These are phyloP conservation scores for Drosophila navojoa DNA, from an alignment of 1,140 invertebrate genomes.

Conservation along the genomic window DNA sequence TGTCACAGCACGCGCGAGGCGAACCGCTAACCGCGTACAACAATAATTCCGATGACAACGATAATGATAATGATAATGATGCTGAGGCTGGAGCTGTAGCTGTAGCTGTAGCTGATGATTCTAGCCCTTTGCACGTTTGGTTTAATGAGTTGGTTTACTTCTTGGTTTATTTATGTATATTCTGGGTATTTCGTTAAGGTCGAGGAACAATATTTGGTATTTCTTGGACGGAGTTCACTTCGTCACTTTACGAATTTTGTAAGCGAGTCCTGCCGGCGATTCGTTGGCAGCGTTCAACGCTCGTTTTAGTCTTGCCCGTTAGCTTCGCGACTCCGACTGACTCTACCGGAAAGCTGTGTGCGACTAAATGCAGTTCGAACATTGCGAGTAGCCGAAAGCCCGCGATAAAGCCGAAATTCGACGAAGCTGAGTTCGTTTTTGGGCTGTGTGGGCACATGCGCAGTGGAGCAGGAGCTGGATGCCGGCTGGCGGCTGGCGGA, in stretches of 20 bases:
- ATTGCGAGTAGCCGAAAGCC: constrained; percentile 1
- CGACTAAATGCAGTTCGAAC: constrained; percentile 43
- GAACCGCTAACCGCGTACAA: constrained; percentile 23
- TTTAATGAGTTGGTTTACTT: constrained; percentile 49
- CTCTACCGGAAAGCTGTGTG: constrained; percentile 56
- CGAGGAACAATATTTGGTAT: background rate
- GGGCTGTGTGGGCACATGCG: constrained; percentile 76
- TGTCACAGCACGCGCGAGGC: constrained; percentile 35
- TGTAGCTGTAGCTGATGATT: constrained; percentile 21
- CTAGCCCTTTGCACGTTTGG: constrained; percentile 30
- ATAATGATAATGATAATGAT: constrained; percentile 18
- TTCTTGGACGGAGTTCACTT: constrained; percentile 19
- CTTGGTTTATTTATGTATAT: no score
- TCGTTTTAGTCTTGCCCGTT: constrained; percentile 12
- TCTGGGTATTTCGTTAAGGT: no score
- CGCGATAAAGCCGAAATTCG: background rate
- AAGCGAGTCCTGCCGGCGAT: constrained; percentile 1
- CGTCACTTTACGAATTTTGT: constrained; percentile 11
- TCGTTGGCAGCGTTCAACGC: background rate
- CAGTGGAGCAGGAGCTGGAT: constrained; percentile 28
- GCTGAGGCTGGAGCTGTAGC: constrained; percentile 19
- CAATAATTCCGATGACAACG: constrained; percentile 18
- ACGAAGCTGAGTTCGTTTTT: constrained; percentile 35
- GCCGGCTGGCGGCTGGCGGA: constrained; percentile 59
- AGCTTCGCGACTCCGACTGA: constrained; percentile 48